These are phyloP conservation scores for Caenorhabditis wallacei DNA, from an alignment of 2,888 invertebrate genomes.

Conservation along the genomic window DNA sequence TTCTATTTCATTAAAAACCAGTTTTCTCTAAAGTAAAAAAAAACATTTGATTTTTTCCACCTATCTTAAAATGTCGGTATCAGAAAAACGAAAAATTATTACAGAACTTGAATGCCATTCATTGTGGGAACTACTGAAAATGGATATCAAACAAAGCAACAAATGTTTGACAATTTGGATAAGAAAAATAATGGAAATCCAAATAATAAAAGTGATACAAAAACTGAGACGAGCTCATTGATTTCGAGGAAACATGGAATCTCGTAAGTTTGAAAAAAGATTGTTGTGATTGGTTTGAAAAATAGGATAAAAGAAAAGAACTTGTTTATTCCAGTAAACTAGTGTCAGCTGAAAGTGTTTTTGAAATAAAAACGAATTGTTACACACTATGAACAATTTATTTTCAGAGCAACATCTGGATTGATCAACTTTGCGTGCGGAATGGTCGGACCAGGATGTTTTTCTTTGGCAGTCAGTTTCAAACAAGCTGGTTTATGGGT, in stretches of 20 bases:
- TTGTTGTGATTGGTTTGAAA: too few species aligned
- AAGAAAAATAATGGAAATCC: slow-evolving; percentile 4
- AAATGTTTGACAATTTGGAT: slow-evolving; percentile 40
- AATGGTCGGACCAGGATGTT: slow-evolving; percentile 74
- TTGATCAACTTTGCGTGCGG: slow-evolving; percentile 72
- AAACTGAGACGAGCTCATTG: background rate
- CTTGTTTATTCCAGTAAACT: too few species aligned
- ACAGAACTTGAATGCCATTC: slow-evolving; percentile 61
- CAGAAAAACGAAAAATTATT: slow-evolving; percentile 60
- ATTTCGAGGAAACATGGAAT: slow-evolving; percentile 55
- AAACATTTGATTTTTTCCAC: slow-evolving; percentile 24
- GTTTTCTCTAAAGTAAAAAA: background rate
- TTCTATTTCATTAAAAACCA: slow-evolving; percentile 6
- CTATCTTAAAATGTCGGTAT: slow-evolving; percentile 39
- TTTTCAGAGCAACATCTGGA: slow-evolving; percentile 69
- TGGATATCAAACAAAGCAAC: slow-evolving; percentile 13
- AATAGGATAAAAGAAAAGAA: too few species aligned
- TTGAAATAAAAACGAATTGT: too few species aligned
- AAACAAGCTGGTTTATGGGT: slow-evolving; percentile 75
- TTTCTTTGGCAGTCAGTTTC: slow-evolving; percentile 72
- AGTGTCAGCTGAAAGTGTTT: too few species aligned
- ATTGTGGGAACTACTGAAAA: slow-evolving; percentile 34
- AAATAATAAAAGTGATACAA: slow-evolving; percentile 5
- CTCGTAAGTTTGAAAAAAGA: slow-evolving; percentile 49
- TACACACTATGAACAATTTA: too few species aligned